Base-by-base conservation (phyloP, 2,113 vertebrate species). In the Lycaon pictus region DNA sequence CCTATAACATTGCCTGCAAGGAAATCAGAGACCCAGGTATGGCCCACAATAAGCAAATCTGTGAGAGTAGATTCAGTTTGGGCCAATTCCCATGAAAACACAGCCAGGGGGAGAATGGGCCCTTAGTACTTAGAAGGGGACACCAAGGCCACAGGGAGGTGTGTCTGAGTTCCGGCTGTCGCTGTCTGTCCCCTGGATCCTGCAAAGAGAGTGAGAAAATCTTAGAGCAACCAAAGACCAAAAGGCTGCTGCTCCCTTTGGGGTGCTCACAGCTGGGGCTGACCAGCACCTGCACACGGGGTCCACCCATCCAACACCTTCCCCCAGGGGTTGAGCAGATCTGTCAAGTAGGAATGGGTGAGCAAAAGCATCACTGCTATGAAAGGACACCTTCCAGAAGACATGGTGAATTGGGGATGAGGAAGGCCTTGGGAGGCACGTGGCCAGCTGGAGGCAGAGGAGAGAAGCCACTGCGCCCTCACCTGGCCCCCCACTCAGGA, bases 91-190 rank as follows among this genome's bases (percentile, higher is more conserved):
- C 77, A 2, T 4, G 37, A 60, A 11, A 3, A 0, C 16, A 25
- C 2, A 10, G 23, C 1, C 37, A 0, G 11, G 17, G 0, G 43
- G 43, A 43, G 43, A 43, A 43, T 43, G 43, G 43, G 43, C 43
- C 43, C 43, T 43, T 43, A 43, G 43, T 43, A 43, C 43, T 43
- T 43, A 43, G 43, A 11, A 35, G 6, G 58, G 58, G 43, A 32
- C 17, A 1, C 9, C 19, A 3, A 0, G 7, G 22, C 8, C 0
- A 0, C 2, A 11, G 27, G 0, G 19, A 60, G 20, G 43, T 0
- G 0, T 11, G 2, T 25, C 22, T 0, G 5, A 25, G 9, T 0
- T 3, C 32, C 12, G 0, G 15, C 19, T 27, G 17, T 4, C 4
- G 1, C 43, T 2, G 9, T 7, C 65, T 20, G 19, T 20, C 35